Evolutionary conservation across 2,113 vertebrate genomes (phyloP), one percentile per base, ranked within the genome.

Genomic region (Tympanuchus pallidicinctus): DNA sequence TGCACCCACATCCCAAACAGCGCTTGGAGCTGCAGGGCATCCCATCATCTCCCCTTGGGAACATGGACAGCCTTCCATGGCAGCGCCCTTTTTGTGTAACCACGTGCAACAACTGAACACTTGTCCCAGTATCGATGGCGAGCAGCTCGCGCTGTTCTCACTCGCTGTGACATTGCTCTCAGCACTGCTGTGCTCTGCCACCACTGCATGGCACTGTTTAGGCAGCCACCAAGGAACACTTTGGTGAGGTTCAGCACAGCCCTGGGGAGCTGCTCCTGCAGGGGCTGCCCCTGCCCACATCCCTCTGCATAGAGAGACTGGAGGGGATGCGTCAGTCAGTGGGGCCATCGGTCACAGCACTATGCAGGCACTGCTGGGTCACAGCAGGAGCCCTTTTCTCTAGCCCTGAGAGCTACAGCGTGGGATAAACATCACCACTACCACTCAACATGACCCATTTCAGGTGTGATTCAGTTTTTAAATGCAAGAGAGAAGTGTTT

Each of bases 161-260:
- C 25, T 38, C 45, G 32, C 82, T 28, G 2, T 7, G 54, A 7
- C 9, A 4, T 1, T 28, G 27, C 57, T 64, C 45, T 21, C 45
- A 70, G 10, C 64, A 38, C 70, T 19, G 7, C 8, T 80, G 84
- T 70, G 3, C 25, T 57, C 6, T 61, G 80, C 84, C 65, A 59
- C 79, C 74, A 30, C 70, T 56, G 75, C 84, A 88, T 38, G 69
- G 50, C 88, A 84, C 80, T 76, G 57, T 76, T 66, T 22, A 25
- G 74, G 50, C 80, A 34, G 70, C 5, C 75, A 85, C 64, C 32
- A 63, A 65, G 59, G 5, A 11, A 20, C 65, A 8, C 3, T 19
- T 34, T 2, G 5, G 47, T 1, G 52, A 76, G 69, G 38, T 42
- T 59, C 5, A 10, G 43, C 16, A 45, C 0, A 4, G 38, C 14